A percentile compares a stretch with the other conserved stretches of the same genome.
Evolutionary conservation across 1,140 invertebrate genomes (phyloP).

Genomic region (Drosophila ercepeae): DNA sequence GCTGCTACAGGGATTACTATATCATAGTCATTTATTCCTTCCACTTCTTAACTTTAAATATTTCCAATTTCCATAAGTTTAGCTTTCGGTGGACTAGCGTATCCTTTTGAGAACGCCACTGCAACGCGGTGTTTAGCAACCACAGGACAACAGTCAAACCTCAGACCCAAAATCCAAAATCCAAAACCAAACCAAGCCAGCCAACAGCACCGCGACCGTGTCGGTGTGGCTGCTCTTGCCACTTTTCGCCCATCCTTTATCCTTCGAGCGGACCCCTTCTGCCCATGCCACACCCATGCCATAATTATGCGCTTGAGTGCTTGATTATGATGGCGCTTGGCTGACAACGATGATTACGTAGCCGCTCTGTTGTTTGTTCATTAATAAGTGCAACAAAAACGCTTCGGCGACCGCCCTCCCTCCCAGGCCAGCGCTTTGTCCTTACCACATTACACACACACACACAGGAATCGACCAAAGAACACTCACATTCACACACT

Average conservation of each 20-base stretch:
- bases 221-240: not conserved
- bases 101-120: conserved; percentile 32
- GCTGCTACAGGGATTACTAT: not conserved
- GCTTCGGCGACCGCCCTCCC: conserved; percentile 25
- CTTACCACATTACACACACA: conserved; percentile 18
- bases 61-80: not conserved
- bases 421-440: not conserved
- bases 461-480: not conserved
- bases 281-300: conserved; percentile 24
- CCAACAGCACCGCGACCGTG: conserved; percentile 21
- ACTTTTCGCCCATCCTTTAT: conserved; percentile 17
- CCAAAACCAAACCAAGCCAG: conserved; percentile 20
- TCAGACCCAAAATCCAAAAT: conserved; percentile 34
- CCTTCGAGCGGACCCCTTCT: not conserved
- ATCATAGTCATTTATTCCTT: too few species aligned
- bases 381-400: conserved; percentile 81
- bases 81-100: not conserved
- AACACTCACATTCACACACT: conserved; percentile 20
- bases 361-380: conserved; percentile 74
- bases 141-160: conserved; percentile 43
- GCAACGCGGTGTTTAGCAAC: conserved; percentile 10
- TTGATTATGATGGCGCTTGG: conserved; percentile 69
- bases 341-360: conserved; percentile 75
- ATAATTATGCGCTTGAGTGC: conserved; percentile 76
- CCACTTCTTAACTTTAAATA: not conserved